Evolutionary conservation across 2,113 vertebrate species (phyloP), one percentile per base, ranked within the genome.

Genomic region (Empidonax alnorum): DNA sequence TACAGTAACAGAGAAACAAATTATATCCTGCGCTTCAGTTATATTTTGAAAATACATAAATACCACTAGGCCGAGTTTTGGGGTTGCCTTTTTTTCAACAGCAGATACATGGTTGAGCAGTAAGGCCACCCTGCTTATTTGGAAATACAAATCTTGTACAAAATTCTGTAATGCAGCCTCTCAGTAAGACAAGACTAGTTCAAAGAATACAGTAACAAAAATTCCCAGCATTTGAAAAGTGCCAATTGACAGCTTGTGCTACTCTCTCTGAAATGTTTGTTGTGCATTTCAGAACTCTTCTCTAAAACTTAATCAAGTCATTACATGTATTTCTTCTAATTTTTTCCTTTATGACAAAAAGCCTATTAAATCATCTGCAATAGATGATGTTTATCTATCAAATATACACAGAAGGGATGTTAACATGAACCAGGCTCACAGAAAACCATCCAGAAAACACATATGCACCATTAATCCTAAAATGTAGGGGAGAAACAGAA

Each of bases 271-370:
- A 58, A 55, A 49, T 6, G 12, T 25, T 86, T 89, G 35, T 39
- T 55, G 18, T 33, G 56, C 5, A 16, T 30, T 61, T 61, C 41
- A 37, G 11, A 76, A 79, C 28, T 55, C 5, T 75, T 17, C 0
- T 30, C 44, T 66, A 62, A 62, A 91, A 72, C 4, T 8, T 14
- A 58, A 9, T 42, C 17, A 76, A 74, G 42, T 56, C 18, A 63
- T 24, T 27, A 47, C 5, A 35, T 8, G 1, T 19, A 42, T 20
- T 72, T 35, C 35, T 35, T 35, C 35, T 35, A 14, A 59, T 71
- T 41, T 87, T 78, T 78, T 25, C 21, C 35, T 63, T 17, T 39
- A 13, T 31, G 14, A 79, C 81, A 89, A 88, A 95, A 87, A 53
- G 27, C 11, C 58, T 63, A 39, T 31, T 44, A 89, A 53, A n/a